phyloP scores from a whole-genome alignment of 2,797 vertebrate genomes.

The Microchirus variegatus region DNA sequence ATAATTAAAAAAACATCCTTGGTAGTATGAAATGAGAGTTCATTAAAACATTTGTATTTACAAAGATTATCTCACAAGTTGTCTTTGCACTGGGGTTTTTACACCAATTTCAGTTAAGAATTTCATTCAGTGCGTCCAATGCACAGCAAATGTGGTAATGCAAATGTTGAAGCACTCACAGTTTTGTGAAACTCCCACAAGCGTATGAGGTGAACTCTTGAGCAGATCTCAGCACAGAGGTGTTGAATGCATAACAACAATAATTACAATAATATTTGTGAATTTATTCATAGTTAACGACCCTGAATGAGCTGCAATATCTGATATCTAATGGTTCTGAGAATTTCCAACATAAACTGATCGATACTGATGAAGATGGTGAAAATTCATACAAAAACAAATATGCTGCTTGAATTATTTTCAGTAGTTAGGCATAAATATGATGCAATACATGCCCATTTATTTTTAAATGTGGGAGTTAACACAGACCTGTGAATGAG shows the following conservation, averaged over 20 bases:
- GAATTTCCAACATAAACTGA: neutral
- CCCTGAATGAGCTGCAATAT: neutral
- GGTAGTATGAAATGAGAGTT: constrained; percentile 25
- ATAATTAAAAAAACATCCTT: constrained; percentile 31
- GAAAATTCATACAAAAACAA: neutral
- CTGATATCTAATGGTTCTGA: constrained; percentile 1
- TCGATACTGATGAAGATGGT: neutral
- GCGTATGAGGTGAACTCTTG: constrained; percentile 20
- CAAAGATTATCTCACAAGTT: constrained; percentile 49
- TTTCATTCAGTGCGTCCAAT: constrained; percentile 39
- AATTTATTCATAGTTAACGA: constrained; percentile 3
- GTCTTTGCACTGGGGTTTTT: constrained; percentile 38
- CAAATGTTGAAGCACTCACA: constrained; percentile 44
- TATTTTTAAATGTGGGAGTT: constrained; percentile 39
- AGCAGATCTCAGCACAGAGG: constrained; percentile 33
- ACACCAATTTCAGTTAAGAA: constrained; percentile 50
- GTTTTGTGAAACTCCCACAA: constrained; percentile 46
- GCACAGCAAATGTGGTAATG: constrained; percentile 51
- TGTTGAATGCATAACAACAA: constrained; percentile 34
- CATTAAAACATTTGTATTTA: constrained; percentile 56
- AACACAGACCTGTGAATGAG: constrained; percentile 32
- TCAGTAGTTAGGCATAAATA: constrained; percentile 19
- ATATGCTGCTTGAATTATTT: neutral
- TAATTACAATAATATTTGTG: neutral
- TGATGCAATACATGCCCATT: constrained; percentile 25